phyloP scores from a whole-genome alignment of 1,140 invertebrate genomes.

The Bombus breviceps region DNA sequence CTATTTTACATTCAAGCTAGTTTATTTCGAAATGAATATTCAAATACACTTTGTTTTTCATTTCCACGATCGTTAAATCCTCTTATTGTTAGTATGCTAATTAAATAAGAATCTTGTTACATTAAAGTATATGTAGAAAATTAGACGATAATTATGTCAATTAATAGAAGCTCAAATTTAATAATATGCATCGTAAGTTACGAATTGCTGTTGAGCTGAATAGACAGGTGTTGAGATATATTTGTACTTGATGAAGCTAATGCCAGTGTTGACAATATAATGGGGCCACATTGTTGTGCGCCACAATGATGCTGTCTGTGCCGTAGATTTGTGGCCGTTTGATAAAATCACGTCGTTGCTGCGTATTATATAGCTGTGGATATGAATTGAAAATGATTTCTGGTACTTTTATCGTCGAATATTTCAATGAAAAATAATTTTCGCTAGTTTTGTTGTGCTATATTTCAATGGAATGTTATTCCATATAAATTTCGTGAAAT shows the following conservation, averaged over 20 bases:
- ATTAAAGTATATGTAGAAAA: not conserved
- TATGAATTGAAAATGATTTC: not conserved
- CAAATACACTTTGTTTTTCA: not conserved
- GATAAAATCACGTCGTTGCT: constrained; percentile 2
- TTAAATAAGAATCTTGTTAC: not conserved
- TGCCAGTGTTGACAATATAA: constrained; percentile 26
- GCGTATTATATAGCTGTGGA: not conserved
- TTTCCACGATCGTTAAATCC: not conserved
- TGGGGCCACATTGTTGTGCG: constrained; percentile 11
- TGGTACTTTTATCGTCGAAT: not conserved
- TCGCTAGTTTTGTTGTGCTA: not conserved
- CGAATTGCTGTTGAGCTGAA: not conserved
- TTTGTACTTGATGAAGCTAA: constrained; percentile 13
- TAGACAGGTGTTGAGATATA: constrained; percentile 15
- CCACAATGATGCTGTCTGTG: constrained; percentile 15
- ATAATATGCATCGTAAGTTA: not conserved
- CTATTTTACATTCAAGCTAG: no score
- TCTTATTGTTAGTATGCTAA: not conserved
- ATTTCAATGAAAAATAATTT: not conserved
- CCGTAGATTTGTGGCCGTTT: constrained; percentile 15
- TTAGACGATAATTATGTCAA: not conserved
- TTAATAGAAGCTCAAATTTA: not conserved
- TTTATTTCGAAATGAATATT: no score
- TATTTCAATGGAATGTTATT: not conserved
- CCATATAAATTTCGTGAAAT: not conserved